phyloP scores from a whole-genome alignment of 2,113 vertebrate species.

The Sinocyclocheilus anophthalmus region DNA sequence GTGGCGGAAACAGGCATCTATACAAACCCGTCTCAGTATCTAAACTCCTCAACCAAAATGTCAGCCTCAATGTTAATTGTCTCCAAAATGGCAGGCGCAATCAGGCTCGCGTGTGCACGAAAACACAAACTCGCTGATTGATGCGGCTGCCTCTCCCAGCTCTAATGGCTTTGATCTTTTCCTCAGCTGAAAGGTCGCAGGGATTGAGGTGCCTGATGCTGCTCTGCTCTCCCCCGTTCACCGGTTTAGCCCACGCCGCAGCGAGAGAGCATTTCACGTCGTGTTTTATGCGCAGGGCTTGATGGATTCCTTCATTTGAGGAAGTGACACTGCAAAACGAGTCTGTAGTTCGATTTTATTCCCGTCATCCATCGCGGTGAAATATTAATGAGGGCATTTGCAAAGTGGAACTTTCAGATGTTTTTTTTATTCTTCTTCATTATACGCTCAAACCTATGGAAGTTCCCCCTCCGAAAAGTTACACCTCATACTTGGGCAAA shows the following conservation, averaged over 20 bases:
- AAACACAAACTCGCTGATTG: conserved; percentile 61
- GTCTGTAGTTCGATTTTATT: conserved; percentile 59
- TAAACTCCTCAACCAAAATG: conserved; percentile 49
- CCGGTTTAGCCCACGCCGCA: background rate
- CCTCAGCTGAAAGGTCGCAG: conserved; percentile 58
- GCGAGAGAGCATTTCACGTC: background rate
- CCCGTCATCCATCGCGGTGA: conserved; percentile 55
- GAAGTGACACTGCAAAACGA: conserved; percentile 61
- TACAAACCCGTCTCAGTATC: conserved; percentile 23
- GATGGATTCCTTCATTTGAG: conserved; percentile 61
- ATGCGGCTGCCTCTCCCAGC: conserved; percentile 50
- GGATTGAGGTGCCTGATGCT: conserved; percentile 51
- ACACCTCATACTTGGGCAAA: conserved; percentile 45
- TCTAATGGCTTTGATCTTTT: conserved; percentile 61
- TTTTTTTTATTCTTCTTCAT: conserved; percentile 45
- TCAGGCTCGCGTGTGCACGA: conserved; percentile 51
- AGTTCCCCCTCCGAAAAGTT: conserved; percentile 36
- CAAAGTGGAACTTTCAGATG: conserved; percentile 48
- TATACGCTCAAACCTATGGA: background rate
- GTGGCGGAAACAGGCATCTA: no score
- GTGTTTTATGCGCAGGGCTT: conserved; percentile 39
- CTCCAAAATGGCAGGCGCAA: conserved; percentile 59
- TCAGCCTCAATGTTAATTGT: conserved; percentile 55
- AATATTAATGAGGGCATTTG: conserved; percentile 64
- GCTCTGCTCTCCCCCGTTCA: conserved; percentile 36